phyloP scores from a whole-genome alignment of 1,140 invertebrate species.

The Monochamus saltuarius region DNA sequence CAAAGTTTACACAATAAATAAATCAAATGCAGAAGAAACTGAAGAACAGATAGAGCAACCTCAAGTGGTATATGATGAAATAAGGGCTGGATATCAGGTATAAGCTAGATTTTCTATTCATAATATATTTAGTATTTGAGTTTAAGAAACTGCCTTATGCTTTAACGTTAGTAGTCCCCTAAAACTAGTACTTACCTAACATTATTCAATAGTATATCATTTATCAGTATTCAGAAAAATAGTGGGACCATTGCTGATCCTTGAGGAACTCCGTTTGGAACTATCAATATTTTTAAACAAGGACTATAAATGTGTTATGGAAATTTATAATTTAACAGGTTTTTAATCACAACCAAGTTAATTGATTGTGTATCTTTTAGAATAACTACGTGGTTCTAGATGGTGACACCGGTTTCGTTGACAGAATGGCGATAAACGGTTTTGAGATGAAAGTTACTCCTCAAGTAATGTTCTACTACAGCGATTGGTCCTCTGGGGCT shows the following conservation, averaged over 20 bases:
- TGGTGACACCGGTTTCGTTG: slow-evolving; percentile 57
- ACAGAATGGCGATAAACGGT: slow-evolving; percentile 58
- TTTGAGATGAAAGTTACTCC: slow-evolving; percentile 60
- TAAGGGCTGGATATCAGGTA: neutral
- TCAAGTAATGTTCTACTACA: slow-evolving; percentile 77
- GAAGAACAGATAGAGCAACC: neutral
- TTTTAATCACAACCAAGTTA: too few species aligned
- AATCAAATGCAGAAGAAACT: neutral
- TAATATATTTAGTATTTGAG: too few species aligned
- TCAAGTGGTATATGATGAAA: neutral
- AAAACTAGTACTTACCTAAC: too few species aligned
- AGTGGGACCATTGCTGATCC: too few species aligned
- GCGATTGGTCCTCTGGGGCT: slow-evolving; percentile 74
- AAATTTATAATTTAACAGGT: too few species aligned
- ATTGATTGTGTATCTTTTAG: too few species aligned
- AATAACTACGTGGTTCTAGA: slow-evolving; percentile 42
- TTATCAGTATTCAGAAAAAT: neutral
- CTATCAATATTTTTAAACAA: too few species aligned
- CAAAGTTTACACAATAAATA: slow-evolving; percentile 60
- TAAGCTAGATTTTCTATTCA: too few species aligned
- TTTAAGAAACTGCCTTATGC: too few species aligned
- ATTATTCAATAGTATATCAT: neutral
- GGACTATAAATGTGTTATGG: too few species aligned
- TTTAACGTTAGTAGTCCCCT: too few species aligned
- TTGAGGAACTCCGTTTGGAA: too few species aligned